phyloP scores from a whole-genome alignment of 2,797 vertebrate genomes.

The Gobio occitaniae region DNA sequence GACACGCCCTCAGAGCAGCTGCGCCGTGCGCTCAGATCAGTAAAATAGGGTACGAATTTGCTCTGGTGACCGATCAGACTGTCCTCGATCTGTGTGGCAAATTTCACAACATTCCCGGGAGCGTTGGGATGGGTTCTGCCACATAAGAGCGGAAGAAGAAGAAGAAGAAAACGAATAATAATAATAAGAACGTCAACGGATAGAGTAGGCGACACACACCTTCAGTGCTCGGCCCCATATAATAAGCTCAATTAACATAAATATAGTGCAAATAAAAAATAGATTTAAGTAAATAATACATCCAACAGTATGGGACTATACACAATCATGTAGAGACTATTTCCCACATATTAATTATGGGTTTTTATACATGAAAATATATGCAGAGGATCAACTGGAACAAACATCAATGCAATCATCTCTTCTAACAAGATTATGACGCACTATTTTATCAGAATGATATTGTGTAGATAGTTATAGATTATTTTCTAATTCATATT shows the following conservation, averaged over 20 bases:
- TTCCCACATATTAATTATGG: background rate
- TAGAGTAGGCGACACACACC: too few relatives aligned
- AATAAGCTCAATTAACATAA: background rate
- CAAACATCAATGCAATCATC: background rate
- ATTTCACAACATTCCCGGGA: too few relatives aligned
- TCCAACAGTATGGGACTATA: background rate
- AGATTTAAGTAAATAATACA: background rate
- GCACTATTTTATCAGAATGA: background rate
- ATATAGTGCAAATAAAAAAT: background rate
- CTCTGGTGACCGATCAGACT: too few relatives aligned
- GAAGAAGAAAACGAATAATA: too few relatives aligned
- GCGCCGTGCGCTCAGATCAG: too few relatives aligned
- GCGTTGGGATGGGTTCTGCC: too few relatives aligned
- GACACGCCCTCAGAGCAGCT: too few relatives aligned
- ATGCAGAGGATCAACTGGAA: background rate
- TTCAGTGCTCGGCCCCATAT: too few relatives aligned
- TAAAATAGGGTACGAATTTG: too few relatives aligned
- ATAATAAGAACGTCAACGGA: too few relatives aligned
- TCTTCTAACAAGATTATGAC: background rate
- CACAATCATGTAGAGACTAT: background rate
- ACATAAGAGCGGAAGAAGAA: too few relatives aligned
- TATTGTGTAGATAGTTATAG: background rate
- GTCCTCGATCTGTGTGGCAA: too few relatives aligned
- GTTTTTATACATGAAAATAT: background rate
- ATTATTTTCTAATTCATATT: background rate